A percentile compares a stretch with the other conserved stretches of the same genome.
Evolutionary conservation across 2,113 vertebrate species (phyloP).

Genomic region (Nematolebias whitei): DNA sequence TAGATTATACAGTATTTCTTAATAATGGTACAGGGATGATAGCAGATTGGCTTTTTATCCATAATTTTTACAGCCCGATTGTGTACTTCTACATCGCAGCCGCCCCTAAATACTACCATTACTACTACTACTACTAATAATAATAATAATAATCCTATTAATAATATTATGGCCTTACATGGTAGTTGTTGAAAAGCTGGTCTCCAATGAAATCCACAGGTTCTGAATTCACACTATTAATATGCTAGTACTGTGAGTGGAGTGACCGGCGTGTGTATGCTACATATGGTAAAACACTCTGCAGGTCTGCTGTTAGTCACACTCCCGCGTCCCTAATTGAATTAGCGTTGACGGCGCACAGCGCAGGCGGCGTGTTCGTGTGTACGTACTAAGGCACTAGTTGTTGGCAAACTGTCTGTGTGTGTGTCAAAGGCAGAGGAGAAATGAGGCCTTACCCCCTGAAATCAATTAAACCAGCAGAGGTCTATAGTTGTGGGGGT

Average conservation of each 20-base stretch:
- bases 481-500: conserved; percentile 59
- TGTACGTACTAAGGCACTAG: conserved; percentile 58
- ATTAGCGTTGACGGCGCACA: conserved; percentile 90
- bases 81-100: no score
- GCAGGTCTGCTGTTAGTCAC: conserved; percentile 84
- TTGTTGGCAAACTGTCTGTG: conserved; percentile 64
- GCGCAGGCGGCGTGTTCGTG: conserved; percentile 81
- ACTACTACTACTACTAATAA: no score
- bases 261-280: conserved; percentile 45
- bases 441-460: conserved; percentile 73
- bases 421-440: conserved; percentile 51
- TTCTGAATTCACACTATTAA: conserved; percentile 32
- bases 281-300: conserved; percentile 89
- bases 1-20: no score
- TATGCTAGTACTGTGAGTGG: conserved; percentile 12
- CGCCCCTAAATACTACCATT: no score
- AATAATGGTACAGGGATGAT: no score
- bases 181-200: not conserved
- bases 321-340: conserved; percentile 90
- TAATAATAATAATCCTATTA: no score
- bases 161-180: no score
- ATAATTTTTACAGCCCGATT: no score
- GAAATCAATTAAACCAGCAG: conserved; percentile 88
- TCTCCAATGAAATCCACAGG: conserved; percentile 18
- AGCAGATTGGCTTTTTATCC: no score